Base-by-base conservation (phyloP, 2,113 vertebrate genomes). In the Cacatua alba region DNA sequence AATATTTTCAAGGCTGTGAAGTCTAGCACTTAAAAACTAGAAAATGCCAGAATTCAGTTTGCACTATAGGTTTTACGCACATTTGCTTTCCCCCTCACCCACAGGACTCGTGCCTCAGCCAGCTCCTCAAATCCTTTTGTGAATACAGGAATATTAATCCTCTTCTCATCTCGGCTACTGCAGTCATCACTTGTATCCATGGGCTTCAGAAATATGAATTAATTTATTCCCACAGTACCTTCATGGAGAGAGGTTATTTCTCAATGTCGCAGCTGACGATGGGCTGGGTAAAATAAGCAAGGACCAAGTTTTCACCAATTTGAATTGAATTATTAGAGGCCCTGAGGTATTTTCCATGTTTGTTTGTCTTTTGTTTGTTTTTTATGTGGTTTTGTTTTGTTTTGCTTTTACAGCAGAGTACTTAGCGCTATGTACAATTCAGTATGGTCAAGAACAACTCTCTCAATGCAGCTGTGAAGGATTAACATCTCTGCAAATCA, bases 291-390 rank as follows among this genome's bases (percentile, higher is more conserved):
- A 77, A 83, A 64, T 37, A 94, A 75, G 5, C 17, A 46, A 91
- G 13, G 3, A 81, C 3, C 13, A 83, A 46, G 9, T 78, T 82
- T 76, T 77, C 39, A 72, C 25, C 46, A 26, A 48, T 48, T 72
- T 55, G 11, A 11, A 2, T 41, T 85, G 17, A 70, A 39, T 44
- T 10, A 48, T n/a, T 57, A 63, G 57, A 71, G 8, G 3, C 21
- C 53, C 19, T 37, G 33, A 41, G 7, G 18, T 21, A 0, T 57
- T 74, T 39, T 44, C 1, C 0, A 35, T 35, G 21, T 10, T 35
- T 28, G 4, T 11, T 59, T 59, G 21, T 35, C 33, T 10, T 23
- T 43, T 26, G 26, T 16, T 14, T 17, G 6, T 15, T 37, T 41
- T 8, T 23, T 15, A 9, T 23, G 20, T 59, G 57, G 33, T 35